These are phyloP conservation scores for Platorchestia sp. DNA, from an alignment of 1,140 invertebrate genomes.

Conservation along the genomic window DNA sequence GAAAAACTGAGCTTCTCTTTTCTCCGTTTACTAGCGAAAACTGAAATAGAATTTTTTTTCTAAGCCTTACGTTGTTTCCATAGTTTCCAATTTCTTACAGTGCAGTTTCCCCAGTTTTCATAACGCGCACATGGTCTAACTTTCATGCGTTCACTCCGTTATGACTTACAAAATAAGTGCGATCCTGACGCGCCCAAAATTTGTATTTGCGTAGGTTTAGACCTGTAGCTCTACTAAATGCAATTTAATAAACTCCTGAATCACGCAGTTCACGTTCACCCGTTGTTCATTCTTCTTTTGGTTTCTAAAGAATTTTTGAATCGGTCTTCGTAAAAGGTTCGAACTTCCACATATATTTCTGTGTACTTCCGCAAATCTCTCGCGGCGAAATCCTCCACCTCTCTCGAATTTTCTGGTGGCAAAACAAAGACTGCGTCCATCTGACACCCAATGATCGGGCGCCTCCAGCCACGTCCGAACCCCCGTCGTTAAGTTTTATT, in stretches of 20 bases:
- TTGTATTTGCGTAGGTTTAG: background rate
- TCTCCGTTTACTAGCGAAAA: no score
- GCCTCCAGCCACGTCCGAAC: background rate
- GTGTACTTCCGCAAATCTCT: background rate
- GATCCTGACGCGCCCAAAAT: background rate
- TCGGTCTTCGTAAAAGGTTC: background rate
- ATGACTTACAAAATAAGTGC: background rate
- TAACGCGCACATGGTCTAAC: background rate
- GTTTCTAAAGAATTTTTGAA: background rate
- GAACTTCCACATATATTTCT: background rate
- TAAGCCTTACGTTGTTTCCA: no score
- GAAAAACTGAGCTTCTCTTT: no score
- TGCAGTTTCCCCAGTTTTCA: no score
- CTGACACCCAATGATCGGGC: background rate
- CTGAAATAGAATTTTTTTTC: no score
- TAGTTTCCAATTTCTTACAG: no score
- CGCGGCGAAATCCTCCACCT: background rate
- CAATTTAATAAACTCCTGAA: background rate
- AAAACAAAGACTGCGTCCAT: background rate
- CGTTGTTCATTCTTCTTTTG: background rate
- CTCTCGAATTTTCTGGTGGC: background rate
- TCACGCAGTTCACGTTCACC: background rate
- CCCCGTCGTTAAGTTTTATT: slow-evolving; percentile 19
- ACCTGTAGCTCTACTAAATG: background rate
- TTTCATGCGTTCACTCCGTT: background rate